Evolutionary conservation across 2,113 vertebrate genomes (phyloP).

Genomic region (Corynorhinus townsendii): DNA sequence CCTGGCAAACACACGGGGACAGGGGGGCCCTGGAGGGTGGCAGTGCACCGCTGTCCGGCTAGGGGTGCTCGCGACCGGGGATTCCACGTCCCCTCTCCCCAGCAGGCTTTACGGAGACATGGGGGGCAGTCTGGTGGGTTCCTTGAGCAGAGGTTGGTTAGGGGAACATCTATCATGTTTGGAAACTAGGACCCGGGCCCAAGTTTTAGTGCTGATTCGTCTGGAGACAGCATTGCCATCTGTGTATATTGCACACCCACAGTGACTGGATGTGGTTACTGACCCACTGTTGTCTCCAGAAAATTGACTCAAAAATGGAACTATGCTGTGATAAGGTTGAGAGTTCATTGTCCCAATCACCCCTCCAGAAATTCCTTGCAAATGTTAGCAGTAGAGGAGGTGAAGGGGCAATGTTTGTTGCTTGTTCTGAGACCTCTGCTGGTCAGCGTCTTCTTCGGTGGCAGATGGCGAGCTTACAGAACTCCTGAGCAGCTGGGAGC

Average conservation of each 20-base stretch:
- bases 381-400: background rate
- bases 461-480: background rate
- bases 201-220: no score
- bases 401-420: background rate
- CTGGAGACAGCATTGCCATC: background rate
- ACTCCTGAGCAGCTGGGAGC: background rate
- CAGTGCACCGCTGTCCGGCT: background rate
- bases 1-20: background rate
- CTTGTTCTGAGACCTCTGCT: background rate
- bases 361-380: background rate
- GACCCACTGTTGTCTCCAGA: background rate
- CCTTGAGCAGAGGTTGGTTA: background rate
- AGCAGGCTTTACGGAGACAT: background rate
- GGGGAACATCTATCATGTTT: background rate
- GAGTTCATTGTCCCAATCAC: background rate
- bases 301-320: background rate
- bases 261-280: background rate
- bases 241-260: background rate
- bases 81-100: no score
- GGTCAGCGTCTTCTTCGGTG: background rate
- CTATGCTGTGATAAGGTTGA: background rate
- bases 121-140: no score
- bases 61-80: accelerated
- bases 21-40: background rate
- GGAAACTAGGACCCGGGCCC: background rate